A percentile compares a stretch with the other conserved stretches of the same genome.
These are phyloP conservation scores for Geotrupes spiniger DNA, from an alignment of 2,888 invertebrate species.

Conservation along the genomic window DNA sequence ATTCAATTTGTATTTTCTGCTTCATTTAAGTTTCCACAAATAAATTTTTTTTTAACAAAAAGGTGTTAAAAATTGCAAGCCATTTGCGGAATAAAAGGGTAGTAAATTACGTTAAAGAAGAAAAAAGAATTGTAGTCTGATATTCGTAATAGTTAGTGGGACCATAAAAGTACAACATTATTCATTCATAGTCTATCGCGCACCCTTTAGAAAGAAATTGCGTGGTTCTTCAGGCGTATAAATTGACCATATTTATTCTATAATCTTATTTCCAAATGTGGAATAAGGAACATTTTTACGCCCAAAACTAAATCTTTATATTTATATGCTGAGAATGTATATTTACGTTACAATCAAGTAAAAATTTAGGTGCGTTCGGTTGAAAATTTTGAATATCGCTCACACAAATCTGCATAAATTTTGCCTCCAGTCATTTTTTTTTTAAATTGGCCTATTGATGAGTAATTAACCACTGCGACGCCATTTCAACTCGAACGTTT, in stretches of 20 bases:
- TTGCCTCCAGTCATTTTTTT: too few relatives aligned
- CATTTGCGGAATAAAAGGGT: neutral
- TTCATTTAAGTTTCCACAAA: too few relatives aligned
- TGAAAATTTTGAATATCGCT: too few relatives aligned
- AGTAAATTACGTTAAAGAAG: neutral
- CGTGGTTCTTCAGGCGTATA: constrained; percentile 2
- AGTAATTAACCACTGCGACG: too few relatives aligned
- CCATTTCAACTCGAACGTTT: too few relatives aligned
- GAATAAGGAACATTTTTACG: neutral
- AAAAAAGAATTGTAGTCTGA: neutral
- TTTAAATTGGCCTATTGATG: too few relatives aligned
- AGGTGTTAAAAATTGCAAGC: neutral
- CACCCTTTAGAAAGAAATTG: constrained; percentile 4
- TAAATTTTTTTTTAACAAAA: too few relatives aligned
- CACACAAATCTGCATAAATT: too few relatives aligned
- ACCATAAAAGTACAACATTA: constrained; percentile 1
- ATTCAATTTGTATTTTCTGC: too few relatives aligned
- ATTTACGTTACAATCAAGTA: neutral
- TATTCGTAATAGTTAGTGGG: constrained; percentile 6
- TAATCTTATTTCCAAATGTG: constrained; percentile 2
- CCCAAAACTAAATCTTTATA: neutral
- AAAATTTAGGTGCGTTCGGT: too few relatives aligned
- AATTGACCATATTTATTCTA: constrained; percentile 8
- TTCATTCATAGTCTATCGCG: constrained; percentile 8
- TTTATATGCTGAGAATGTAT: neutral